These are phyloP conservation scores for Rallus limicola DNA, from an alignment of 2,113 vertebrate genomes.

Conservation along the genomic window DNA sequence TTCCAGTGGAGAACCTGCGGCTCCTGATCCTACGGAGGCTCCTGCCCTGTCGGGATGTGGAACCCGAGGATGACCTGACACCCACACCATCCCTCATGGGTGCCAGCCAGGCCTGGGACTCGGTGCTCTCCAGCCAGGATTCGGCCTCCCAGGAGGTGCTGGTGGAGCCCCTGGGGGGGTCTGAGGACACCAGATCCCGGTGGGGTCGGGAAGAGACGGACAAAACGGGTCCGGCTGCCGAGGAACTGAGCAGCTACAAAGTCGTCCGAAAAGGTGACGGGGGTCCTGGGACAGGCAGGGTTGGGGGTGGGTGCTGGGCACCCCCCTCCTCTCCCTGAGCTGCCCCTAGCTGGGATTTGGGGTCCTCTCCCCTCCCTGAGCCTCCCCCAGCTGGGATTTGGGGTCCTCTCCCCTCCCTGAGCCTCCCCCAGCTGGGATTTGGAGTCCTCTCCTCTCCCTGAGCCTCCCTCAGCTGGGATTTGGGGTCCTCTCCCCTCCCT, in stretches of 20 bases:
- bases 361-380: too few species aligned
- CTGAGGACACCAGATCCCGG: background rate
- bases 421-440: too few species aligned
- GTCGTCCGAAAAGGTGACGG: constrained; percentile 77
- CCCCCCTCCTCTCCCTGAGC: background rate
- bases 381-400: too few species aligned
- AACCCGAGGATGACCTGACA: constrained; percentile 66
- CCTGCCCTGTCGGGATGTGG: background rate
- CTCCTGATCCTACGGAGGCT: constrained; percentile 66
- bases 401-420: too few species aligned
- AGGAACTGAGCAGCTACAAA: constrained; percentile 25
- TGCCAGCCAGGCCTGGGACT: constrained; percentile 37
- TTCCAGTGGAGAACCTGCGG: constrained; percentile 74
- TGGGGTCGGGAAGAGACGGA: background rate
- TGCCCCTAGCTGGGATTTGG: background rate
- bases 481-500: too few species aligned
- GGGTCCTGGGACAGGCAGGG: fast-evolving
- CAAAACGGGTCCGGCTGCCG: background rate
- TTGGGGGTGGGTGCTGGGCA: fast-evolving
- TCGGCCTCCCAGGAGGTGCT: constrained; percentile 7
- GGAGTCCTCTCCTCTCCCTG: too few species aligned
- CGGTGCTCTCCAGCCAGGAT: background rate
- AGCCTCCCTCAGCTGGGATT: too few species aligned
- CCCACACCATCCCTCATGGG: constrained; percentile 67
- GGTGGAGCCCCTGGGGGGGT: fast-evolving